Base-by-base conservation (phyloP, 2,113 vertebrate species). In the Actenoides hombroni region DNA sequence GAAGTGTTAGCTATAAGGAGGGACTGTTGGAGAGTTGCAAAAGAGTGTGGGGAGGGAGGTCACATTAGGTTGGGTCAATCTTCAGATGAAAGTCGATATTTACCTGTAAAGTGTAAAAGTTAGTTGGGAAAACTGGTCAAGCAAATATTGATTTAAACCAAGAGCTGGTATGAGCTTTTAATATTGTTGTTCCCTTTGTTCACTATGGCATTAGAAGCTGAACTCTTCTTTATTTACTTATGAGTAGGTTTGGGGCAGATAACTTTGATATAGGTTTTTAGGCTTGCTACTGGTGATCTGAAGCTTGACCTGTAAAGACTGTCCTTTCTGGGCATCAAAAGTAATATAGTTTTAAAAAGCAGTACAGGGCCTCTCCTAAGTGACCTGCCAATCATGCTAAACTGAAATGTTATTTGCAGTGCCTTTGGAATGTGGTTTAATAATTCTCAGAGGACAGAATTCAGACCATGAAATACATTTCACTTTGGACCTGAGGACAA, bases 121-220 rank as follows among this genome's bases (percentile, higher is more conserved):
- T 94, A 70, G 67, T 87, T 92, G 65, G 64, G 73, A 94, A 96
- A 94, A 79, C 51, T 82, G 69, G 44, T 83, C 40, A 77, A 57
- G n/a, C 74, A 94, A 96, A 94, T 96, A 95, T 94, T 96, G 93
- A 93, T 96, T 96, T 94, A 88, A 95, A 86, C 37, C 73, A 84
- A 61, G 37, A 80, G 17, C 49, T 92, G 39, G 64, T 61, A 44
- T 57, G 46, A 83, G 65, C 65, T 59, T 68, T 94, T 91, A 90
- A 92, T 94, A 88, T 89, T 95, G 56, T 95, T 96, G 68, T 83
- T 95, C 53, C 18, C 49, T 86, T 89, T 92, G 65, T 85, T 73
- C 86, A 68, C 74, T 61, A 16, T 69, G 49, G n/a, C 60, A 75
- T 81, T 94, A 86, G 68, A 94, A 91, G 76, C 67, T 92, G 92